Conservation (phyloP, 2,888 invertebrate genomes). For the Pterobdella sp. region DNA sequence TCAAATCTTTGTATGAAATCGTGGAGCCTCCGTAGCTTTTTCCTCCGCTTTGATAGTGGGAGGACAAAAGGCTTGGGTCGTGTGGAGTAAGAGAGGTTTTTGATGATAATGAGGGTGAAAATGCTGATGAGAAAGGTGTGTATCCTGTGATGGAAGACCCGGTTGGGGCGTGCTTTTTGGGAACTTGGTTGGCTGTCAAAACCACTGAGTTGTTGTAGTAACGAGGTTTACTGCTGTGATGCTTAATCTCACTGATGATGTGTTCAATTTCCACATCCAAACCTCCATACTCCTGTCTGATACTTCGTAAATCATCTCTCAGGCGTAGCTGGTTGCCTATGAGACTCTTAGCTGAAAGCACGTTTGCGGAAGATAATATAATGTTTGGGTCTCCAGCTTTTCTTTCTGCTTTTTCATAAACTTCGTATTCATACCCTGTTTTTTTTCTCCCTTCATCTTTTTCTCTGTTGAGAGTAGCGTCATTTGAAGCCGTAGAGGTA, state of each 20-base stretch:
- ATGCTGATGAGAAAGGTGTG: neutral
- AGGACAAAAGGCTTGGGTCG: neutral
- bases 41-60: neutral
- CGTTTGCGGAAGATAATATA: neutral
- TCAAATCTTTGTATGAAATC: neutral
- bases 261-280: slow-evolving; percentile 21
- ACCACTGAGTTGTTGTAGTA: neutral
- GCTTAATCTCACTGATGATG: slow-evolving; percentile 20
- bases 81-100: neutral
- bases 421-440: too few relatives aligned
- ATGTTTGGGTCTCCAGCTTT: neutral
- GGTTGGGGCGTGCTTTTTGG: neutral
- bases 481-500: neutral
- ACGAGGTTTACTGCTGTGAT: neutral
- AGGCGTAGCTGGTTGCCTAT: neutral
- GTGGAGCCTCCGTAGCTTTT: neutral
- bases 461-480: neutral
- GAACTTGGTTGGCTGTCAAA: too few relatives aligned
- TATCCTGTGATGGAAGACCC: neutral
- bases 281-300: slow-evolving; percentile 18
- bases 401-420: neutral
- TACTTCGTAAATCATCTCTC: slow-evolving; percentile 7
- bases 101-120: neutral
- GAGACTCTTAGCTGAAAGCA: neutral
- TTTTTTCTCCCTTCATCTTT: neutral